Percentiles rank a stretch among this genome's conserved stretches.
Conservation (phyloP, 2,888 invertebrate genomes). For the Protonemura montana region DNA sequence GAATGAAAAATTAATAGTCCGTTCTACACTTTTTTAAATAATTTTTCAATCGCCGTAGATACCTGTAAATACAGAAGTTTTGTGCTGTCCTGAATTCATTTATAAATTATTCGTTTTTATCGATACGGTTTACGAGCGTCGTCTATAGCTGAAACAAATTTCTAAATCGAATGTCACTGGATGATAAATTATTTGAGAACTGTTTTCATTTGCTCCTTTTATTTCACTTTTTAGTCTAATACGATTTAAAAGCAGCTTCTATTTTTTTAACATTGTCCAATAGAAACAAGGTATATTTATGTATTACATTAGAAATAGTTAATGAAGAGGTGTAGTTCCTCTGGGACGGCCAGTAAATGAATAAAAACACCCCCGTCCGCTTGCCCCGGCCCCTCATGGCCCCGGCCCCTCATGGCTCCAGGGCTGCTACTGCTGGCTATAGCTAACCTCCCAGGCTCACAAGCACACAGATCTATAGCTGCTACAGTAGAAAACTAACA, state of each 20-base stretch:
- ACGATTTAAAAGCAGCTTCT: not conserved
- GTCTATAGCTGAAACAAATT: not conserved
- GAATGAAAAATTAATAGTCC: not conserved
- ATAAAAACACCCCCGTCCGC: conserved; percentile 9
- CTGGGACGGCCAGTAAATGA: conserved; percentile 32
- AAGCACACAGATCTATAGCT: no score
- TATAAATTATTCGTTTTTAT: not conserved
- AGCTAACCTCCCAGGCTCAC: not conserved
- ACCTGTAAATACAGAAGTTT: not conserved
- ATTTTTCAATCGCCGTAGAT: no score
- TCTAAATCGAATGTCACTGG: not conserved
- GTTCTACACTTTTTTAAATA: not conserved
- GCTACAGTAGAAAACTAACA: no score
- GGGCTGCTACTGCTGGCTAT: not conserved
- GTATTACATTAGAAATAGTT: conserved; percentile 34
- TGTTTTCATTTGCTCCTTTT: not conserved
- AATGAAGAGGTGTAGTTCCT: conserved; percentile 34
- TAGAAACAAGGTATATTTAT: conserved; percentile 29
- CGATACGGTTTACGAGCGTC: not conserved
- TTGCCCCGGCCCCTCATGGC: not conserved
- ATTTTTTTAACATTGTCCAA: not conserved
- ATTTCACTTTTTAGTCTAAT: not conserved
- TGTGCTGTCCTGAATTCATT: not conserved
- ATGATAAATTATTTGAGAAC: not conserved
- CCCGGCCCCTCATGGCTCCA: not conserved